phyloP scores from a whole-genome alignment of 2,888 invertebrate species.

The Nemapogon koenigi region DNA sequence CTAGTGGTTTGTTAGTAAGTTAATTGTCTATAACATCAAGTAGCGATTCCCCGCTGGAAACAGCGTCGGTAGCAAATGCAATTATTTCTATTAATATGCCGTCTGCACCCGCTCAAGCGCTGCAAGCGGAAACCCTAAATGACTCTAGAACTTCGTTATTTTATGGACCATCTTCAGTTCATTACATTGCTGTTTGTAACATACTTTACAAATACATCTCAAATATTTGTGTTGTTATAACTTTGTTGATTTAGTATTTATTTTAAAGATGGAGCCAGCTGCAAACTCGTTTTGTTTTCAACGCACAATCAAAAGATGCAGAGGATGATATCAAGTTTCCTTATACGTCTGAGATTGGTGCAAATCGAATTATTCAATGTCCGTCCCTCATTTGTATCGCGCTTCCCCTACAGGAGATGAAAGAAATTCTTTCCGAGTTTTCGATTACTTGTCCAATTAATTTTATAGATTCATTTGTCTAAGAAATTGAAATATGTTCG shows the following conservation, averaged over 20 bases:
- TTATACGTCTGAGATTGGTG: conserved; percentile 60
- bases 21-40: conserved; percentile 55
- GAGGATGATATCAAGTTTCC: conserved; percentile 31
- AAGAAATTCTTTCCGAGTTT: conserved; percentile 65
- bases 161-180: conserved; percentile 33
- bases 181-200: too few species aligned
- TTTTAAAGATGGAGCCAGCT: too few species aligned
- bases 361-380: conserved; percentile 65
- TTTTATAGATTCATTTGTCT: conserved; percentile 65
- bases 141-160: conserved; percentile 10
- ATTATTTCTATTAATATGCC: conserved; percentile 58
- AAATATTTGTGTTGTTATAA: too few species aligned
- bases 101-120: conserved; percentile 43
- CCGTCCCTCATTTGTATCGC: conserved; percentile 62
- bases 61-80: conserved; percentile 58
- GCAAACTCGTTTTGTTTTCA: too few species aligned
- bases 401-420: conserved; percentile 58
- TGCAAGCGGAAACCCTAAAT: conserved; percentile 32
- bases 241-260: too few species aligned
- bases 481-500: conserved; percentile 23
- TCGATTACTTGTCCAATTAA: conserved; percentile 66
- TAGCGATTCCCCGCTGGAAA: conserved; percentile 46
- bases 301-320: too few species aligned
- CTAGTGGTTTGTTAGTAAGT: conserved; percentile 49
- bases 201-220: too few species aligned